Base-by-base conservation (phyloP, 2,888 invertebrate species). In the Orthonevra nobilis region DNA sequence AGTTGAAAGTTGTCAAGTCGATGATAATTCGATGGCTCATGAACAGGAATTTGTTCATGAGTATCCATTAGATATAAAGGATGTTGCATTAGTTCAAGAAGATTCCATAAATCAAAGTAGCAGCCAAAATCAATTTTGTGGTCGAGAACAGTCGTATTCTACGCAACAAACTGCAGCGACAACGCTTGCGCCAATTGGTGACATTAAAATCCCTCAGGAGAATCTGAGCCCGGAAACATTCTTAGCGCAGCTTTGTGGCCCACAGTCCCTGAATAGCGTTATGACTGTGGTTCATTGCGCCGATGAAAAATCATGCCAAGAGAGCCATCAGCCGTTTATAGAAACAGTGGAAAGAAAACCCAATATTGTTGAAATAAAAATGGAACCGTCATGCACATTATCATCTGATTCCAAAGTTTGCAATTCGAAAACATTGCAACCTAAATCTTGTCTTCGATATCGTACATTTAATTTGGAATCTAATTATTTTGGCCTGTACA, bases 401-500 rank as follows among this genome's bases (percentile, higher is more conserved):
- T 0, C 7, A 14, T 1, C 1, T 0, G 14, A 32, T 0, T n/a
- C n/a, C n/a, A n/a, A n/a, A n/a, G n/a, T n/a, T n/a, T n/a, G n/a
- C n/a, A n/a, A n/a, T n/a, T 0, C 9, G 3, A 14, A 42, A 32
- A 10, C 17, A 50, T 1, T 7, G n/a, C 12, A 7, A 3, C 5
- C 1, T 9, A n/a, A 12, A 38, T 1, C 38, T 17, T 20, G 5
- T 17, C 17, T 40, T 20, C 14, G 14, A 26, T 84, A 83, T 69
- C 81, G 83, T 3, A 32, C 28, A 15, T 79, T 81, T 56, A 73
- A 82, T 10, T 1, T n/a, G n/a, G 72, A 56, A 56, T 60, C 61
- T 0, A 64, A 63, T 0, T 85, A 83, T 48, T 82, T 83, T 38
- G 84, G 85, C 0, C 30, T 85, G 14, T 83, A 69, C 19, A 85